Conservation (phyloP, 2,797 vertebrate genomes). For the Tokudaia tokunoshimensis region DNA sequence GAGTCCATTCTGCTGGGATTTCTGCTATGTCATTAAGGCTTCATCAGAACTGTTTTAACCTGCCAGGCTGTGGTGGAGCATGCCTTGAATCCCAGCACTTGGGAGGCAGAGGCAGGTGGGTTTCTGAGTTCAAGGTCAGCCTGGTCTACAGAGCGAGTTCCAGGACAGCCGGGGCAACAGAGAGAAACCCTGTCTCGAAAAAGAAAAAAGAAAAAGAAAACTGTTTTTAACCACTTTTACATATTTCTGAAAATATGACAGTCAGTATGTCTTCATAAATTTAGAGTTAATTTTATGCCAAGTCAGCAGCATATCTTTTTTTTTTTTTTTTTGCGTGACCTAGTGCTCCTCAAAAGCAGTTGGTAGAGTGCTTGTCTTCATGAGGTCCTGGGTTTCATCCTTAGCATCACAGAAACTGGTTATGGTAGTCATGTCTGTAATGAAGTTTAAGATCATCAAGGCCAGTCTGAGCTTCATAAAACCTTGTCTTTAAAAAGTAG, state of each 20-base stretch:
- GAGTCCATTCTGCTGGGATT: conserved; percentile 2
- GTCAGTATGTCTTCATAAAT: background rate
- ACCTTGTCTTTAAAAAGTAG: background rate
- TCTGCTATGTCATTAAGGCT: background rate
- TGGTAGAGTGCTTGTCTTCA: background rate
- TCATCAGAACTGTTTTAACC: background rate
- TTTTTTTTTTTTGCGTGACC: background rate
- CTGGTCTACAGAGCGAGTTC: too few relatives aligned
- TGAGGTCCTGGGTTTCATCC: background rate
- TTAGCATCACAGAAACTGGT: background rate
- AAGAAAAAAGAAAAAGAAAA: too few relatives aligned
- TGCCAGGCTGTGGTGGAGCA: too few relatives aligned
- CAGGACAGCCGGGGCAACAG: too few relatives aligned
- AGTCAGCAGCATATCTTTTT: background rate
- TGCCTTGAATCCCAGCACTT: too few relatives aligned
- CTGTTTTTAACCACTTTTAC: conserved; percentile 1
- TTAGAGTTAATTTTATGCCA: background rate
- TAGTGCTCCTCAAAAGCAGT: background rate
- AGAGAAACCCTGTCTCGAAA: too few relatives aligned
- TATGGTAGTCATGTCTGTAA: background rate
- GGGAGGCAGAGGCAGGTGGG: too few relatives aligned
- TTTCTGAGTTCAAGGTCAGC: too few relatives aligned
- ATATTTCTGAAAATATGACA: background rate
- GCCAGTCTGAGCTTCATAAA: background rate
- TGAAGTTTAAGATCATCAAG: background rate